Conservation (phyloP, 2,888 invertebrate species). For the Drosophila longiperda region DNA sequence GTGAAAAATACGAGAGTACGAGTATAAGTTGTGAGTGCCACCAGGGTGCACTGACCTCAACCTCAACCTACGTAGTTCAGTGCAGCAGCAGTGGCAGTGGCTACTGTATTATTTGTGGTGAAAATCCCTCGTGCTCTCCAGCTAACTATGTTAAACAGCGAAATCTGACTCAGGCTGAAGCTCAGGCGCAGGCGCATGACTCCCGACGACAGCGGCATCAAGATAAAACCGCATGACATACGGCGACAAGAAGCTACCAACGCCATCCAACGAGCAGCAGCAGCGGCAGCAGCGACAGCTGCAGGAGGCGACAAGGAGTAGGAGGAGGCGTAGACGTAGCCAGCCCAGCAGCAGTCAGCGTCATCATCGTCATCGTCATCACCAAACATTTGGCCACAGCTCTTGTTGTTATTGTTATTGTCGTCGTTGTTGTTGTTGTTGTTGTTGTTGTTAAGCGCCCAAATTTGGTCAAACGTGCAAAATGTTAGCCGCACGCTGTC, state of each 20-base stretch:
- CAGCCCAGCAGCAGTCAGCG: constrained; percentile 44
- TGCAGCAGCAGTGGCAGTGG: constrained; percentile 32
- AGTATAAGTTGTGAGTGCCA: constrained; percentile 17
- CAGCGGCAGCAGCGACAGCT: constrained; percentile 29
- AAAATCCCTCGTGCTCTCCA: constrained; percentile 65
- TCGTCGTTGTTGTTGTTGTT: constrained; percentile 4
- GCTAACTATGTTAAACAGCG: constrained; percentile 76
- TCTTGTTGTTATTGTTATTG: constrained; percentile 15
- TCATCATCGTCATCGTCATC: constrained; percentile 53
- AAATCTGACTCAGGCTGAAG: constrained; percentile 61
- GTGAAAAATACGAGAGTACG: constrained; percentile 46
- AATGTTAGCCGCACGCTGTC: constrained; percentile 77
- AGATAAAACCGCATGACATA: constrained; percentile 77
- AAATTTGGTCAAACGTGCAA: constrained; percentile 80
- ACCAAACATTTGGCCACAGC: constrained; percentile 61
- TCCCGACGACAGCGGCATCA: constrained; percentile 73
- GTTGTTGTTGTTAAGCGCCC: constrained; percentile 47
- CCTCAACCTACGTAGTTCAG: constrained; percentile 73
- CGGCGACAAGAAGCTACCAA: constrained; percentile 78
- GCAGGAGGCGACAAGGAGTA: constrained; percentile 18
- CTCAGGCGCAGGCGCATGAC: constrained; percentile 66
- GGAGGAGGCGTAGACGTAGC: constrained; percentile 17
- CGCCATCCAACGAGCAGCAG: constrained; percentile 26
- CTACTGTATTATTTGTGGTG: constrained; percentile 65
- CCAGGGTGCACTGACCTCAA: constrained; percentile 72